Percentiles rank a stretch among this genome's conserved stretches.
Conservation (phyloP, 53 echinoderm and acorn worm genomes). For the Crossaster papposus region DNA sequence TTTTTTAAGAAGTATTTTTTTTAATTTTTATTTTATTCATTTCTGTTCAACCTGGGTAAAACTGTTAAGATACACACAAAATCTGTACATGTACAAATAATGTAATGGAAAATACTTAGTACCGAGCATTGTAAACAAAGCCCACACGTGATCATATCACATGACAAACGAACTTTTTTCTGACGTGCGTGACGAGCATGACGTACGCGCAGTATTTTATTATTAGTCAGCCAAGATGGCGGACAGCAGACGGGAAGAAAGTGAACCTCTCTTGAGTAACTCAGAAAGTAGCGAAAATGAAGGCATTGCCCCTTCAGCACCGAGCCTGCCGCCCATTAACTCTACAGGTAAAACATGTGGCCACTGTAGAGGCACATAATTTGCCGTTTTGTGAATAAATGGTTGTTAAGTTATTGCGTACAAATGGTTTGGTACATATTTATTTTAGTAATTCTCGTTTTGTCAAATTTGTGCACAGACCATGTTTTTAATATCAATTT, state of each 20-base stretch:
- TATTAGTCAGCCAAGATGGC: constrained; percentile 72
- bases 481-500: no score
- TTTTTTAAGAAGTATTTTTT: no score
- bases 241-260: constrained; percentile 72
- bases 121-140: constrained; percentile 21
- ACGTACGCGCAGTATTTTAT: background rate
- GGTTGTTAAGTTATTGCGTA: background rate
- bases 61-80: no score
- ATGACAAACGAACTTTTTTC: background rate
- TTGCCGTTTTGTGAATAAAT: background rate
- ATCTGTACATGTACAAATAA: no score
- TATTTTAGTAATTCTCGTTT: no score
- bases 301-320: constrained; percentile 43
- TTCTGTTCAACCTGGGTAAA: no score
- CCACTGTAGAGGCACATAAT: background rate
- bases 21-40: no score
- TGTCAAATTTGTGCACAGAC: no score
- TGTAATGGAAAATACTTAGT: no score
- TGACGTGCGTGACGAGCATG: no score
- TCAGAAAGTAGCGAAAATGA: constrained; percentile 63
- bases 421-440: background rate
- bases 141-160: constrained; percentile 47
- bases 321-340: constrained; percentile 53
- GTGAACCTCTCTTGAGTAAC: constrained; percentile 77
- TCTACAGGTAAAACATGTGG: constrained; percentile 43